Conservation (phyloP, 2,113 vertebrate genomes). For the Elgaria multicarinata region DNA sequence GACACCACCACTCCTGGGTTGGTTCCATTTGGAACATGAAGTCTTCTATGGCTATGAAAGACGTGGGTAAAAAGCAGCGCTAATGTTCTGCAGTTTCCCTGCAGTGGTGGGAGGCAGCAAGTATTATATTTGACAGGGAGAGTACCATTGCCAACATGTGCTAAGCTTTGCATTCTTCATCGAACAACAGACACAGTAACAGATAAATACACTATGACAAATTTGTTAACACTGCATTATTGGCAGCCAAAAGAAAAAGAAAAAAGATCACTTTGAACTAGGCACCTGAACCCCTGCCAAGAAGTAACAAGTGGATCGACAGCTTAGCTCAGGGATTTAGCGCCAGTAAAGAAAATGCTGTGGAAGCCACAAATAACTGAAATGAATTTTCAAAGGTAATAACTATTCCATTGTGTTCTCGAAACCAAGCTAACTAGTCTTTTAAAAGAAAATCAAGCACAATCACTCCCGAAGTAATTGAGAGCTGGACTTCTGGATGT, state of each 20-base stretch:
- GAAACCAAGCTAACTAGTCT: background rate
- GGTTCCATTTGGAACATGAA: constrained; percentile 43
- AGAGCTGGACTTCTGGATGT: background rate
- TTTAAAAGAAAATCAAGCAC: background rate
- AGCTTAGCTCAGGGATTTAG: constrained; percentile 32
- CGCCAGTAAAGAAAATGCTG: background rate
- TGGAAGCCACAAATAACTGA: background rate
- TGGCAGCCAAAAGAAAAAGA: constrained; percentile 46
- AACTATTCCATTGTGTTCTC: constrained; percentile 10
- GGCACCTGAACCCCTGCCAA: constrained; percentile 54
- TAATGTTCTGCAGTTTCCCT: constrained; percentile 38
- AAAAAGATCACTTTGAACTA: constrained; percentile 43
- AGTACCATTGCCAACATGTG: constrained; percentile 54
- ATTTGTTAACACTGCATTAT: constrained; percentile 65
- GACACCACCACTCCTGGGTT: constrained; percentile 36
- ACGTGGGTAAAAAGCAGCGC: background rate
- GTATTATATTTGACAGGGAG: constrained; percentile 50
- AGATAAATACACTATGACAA: constrained; percentile 57
- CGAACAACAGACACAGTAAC: constrained; percentile 65
- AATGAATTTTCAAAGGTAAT: background rate
- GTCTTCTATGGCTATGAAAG: constrained; percentile 25
- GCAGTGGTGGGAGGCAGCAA: constrained; percentile 16
- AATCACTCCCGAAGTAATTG: background rate
- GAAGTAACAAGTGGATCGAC: background rate
- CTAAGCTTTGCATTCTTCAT: constrained; percentile 51